Base-by-base conservation (phyloP, 2,797 vertebrate species). In the Anguilla megastoma region DNA sequence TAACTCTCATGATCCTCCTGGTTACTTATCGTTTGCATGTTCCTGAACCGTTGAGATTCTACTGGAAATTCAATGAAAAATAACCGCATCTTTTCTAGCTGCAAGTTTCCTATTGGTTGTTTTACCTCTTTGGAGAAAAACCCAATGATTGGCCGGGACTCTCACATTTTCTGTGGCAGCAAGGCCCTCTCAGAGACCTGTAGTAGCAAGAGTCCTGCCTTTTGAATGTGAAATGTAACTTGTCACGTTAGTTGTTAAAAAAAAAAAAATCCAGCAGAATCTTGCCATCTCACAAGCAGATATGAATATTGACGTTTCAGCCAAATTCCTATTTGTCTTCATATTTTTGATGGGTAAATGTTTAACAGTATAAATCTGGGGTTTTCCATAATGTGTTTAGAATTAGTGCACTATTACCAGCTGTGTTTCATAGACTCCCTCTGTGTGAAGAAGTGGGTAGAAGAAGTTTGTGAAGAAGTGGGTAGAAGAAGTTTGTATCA, bases 141-240 rank as follows among this genome's bases (percentile, higher is more conserved):
- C 74, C 30, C 24, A 24, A 27, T 84, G 85, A 84, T 84, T 86
- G 58, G 56, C 56, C 14, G 50, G 56, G 85, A 60, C 76, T 27
- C 80, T 85, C 18, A 18, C 56, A 10, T 88, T 45, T 88, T 76
- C 56, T 88, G 84, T 33, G 52, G 33, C 33, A n/a, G 45, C n/a
- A 21, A 48, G 82, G 3, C 50, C 10, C 48, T 54, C 41, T n/a
- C 8, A 2, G 58, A 24, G 63, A 69, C 63, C 27, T 76, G 12
- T 76, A 12, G 71, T 36, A 36, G 71, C 3, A 76, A 76, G 1
- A 36, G 71, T 7, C 14, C 76, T 45, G 36, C 3, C 36, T 80
- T 80, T 7, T 80, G 27, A 33, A 30, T 12, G 69, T 30, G 71
- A 76, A 36, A 76, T 76, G 3, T 76, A 33, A 1, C 8, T 5